Base-by-base conservation (phyloP, 2,797 vertebrate genomes). In the Manis pentadactyla region DNA sequence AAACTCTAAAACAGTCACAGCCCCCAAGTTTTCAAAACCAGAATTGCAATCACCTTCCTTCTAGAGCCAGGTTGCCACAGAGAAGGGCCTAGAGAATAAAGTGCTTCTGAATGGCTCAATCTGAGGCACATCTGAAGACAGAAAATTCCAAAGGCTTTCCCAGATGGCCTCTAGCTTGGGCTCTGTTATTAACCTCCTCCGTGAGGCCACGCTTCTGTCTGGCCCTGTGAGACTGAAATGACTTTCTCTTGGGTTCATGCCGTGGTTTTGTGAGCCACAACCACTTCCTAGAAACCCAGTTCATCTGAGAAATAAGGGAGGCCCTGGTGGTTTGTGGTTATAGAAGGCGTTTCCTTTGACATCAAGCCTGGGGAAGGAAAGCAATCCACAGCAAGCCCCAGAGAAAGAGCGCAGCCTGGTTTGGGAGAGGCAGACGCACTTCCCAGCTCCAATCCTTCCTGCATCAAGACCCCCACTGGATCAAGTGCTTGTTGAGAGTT, bases 251-350 rank as follows among this genome's bases (percentile, higher is more conserved):
- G 27, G 71, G 95, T 98, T 92, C 94, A 85, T 49, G 96, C 98
- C 93, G 93, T 96, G 98, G 97, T 84, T 98, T 98, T 98, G 98
- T 95, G 97, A 98, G 95, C 98, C 97, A 94, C 94, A 92, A 51
- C 92, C 92, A 96, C 98, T 98, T 98, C 98, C 98, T 97, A 95
- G 98, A 98, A 98, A 97, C 97, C 97, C 97, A 98, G 98, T 98
- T 97, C 98, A 97, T 97, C 96, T 91, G 97, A 98, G 97, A 98
- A 98, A 98, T 97, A 97, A 98, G 97, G 98, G 98, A 97, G 97
- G 97, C 96, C 97, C 98, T 98, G 97, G 98, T 97, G 98, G 98
- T 96, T 98, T 97, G 97, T 64, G 96, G 97, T 95, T 97, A 98
- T 93, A 96, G 96, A 97, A 98, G 98, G 98, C 96, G 84, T 97